These are phyloP conservation scores for Plemyria rubiginata DNA, from an alignment of 2,888 invertebrate genomes.

Conservation along the genomic window DNA sequence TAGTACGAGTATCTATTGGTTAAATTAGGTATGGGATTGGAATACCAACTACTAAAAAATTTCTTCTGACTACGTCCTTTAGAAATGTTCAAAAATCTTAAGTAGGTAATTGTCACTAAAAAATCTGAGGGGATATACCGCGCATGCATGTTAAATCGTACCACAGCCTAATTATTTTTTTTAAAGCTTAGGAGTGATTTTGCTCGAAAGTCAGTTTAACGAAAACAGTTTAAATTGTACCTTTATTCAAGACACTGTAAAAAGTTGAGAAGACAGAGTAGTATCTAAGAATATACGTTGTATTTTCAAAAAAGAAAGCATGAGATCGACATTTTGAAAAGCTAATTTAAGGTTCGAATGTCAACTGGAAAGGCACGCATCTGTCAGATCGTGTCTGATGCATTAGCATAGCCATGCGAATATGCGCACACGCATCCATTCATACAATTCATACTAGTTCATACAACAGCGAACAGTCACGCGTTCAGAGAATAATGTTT, in stretches of 20 bases:
- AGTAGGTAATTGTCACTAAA: no score
- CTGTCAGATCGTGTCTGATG: constrained; percentile 56
- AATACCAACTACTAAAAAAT: no score
- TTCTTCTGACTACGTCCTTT: no score
- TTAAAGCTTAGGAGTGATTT: no score
- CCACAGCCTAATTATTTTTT: no score
- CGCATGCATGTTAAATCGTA: no score
- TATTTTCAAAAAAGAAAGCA: constrained; percentile 19
- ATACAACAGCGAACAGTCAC: constrained; percentile 11
- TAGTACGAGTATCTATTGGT: no score
- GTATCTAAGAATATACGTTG: background rate
- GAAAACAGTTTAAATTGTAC: no score
- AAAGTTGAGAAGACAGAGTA: background rate
- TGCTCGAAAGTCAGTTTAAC: no score
- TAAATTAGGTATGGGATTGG: no score
- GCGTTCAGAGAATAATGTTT: background rate
- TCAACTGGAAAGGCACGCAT: constrained; percentile 45
- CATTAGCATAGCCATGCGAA: constrained; percentile 49
- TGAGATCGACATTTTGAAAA: constrained; percentile 20
- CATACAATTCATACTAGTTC: constrained; percentile 19
- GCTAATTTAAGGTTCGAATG: constrained; percentile 39
- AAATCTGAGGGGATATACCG: no score
- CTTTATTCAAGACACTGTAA: background rate
- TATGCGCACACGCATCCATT: constrained; percentile 34
- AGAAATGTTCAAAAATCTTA: no score